These are phyloP conservation scores for Semotilus atromaculatus DNA, from an alignment of 2,797 vertebrate genomes.

Conservation along the genomic window DNA sequence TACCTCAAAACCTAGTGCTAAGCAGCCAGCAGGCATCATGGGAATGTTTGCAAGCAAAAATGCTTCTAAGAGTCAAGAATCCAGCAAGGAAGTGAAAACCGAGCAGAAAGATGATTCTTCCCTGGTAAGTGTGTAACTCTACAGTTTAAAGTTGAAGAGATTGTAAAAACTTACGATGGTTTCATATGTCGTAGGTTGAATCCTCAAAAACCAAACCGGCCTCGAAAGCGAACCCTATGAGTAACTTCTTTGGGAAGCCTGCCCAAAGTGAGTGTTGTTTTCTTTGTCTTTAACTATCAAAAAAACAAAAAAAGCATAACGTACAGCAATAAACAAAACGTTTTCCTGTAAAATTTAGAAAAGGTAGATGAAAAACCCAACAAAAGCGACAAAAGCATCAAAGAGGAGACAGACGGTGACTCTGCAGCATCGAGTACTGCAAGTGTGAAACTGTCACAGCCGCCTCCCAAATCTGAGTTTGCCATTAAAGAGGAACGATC, in stretches of 20 bases:
- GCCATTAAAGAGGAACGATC: constrained; percentile 58
- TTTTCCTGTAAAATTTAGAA: constrained; percentile 59
- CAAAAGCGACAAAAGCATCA: constrained; percentile 74
- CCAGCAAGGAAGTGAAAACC: constrained; percentile 75
- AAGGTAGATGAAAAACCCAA: constrained; percentile 77
- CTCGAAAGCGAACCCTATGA: constrained; percentile 76
- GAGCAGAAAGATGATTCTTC: constrained; percentile 78
- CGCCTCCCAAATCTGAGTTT: constrained; percentile 48
- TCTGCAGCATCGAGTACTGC: constrained; percentile 51
- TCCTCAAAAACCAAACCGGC: constrained; percentile 77
- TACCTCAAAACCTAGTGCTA: constrained; percentile 69
- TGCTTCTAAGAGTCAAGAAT: constrained; percentile 74
- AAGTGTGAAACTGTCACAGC: constrained; percentile 43
- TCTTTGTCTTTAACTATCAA: constrained; percentile 39
- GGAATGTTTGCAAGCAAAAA: constrained; percentile 87
- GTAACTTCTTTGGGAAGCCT: constrained; percentile 91
- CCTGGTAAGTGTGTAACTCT: constrained; percentile 60
- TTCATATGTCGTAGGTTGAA: constrained; percentile 76
- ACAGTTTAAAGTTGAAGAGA: constrained; percentile 8
- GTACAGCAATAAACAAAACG: neutral
- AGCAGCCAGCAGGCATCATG: constrained; percentile 88
- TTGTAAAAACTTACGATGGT: constrained; percentile 47
- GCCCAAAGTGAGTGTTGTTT: constrained; percentile 82
- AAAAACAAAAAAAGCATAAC: neutral
- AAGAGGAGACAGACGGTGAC: constrained; percentile 74